Evolutionary conservation across 2,888 invertebrate genomes (phyloP), one percentile per base, ranked within the genome.

Genomic region (Cryptocephalus moraei): DNA sequence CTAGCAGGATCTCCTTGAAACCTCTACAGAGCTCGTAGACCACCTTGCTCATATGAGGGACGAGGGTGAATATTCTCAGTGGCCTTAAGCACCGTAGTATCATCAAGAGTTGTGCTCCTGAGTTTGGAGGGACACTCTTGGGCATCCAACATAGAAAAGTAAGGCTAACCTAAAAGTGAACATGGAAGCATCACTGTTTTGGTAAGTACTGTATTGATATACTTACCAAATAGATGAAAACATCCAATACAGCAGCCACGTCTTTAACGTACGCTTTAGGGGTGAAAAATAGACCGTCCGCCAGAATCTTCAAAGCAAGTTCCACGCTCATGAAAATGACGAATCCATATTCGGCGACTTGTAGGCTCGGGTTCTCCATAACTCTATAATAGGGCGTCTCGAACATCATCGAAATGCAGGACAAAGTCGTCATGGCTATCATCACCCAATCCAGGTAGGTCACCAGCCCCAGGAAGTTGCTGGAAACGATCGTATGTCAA

Each of bases 381-480:
- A 99, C 90, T 49, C 97, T 80, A 63, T 86, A 85, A 46, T 82
- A 81, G 0, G 99, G 96, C 0, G 93, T 96, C 73, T 99, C 99
- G 65, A 96, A 93, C 88, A 97, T 93, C 97, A 99, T 97, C 0
- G 97, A 97, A 44, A 94, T 81, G 68, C 97, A 99, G 0, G 96
- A 96, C 9, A 97, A 74, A 0, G 96, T 95, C 0, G 99, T 99
- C 43, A 94, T 91, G 68, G 91, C 86, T 55, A 99, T 99, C 97
- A 99, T 99, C 1, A 95, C 86, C 99, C 99, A 99, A 70, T 99
- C 99, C 65, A 99, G 76, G 68, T 99, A 99, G 0, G 97, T 95
- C 12, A 99, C 97, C 49, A 99, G 76, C 0, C 99, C 97, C 36
- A 99, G 76, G 64, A 99, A 88, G 69, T 96, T 96, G 64, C 96